Evolutionary conservation across 1,140 invertebrate species (phyloP), one percentile per base, ranked within the genome.

Genomic region (Drosophila quadrilineata): DNA sequence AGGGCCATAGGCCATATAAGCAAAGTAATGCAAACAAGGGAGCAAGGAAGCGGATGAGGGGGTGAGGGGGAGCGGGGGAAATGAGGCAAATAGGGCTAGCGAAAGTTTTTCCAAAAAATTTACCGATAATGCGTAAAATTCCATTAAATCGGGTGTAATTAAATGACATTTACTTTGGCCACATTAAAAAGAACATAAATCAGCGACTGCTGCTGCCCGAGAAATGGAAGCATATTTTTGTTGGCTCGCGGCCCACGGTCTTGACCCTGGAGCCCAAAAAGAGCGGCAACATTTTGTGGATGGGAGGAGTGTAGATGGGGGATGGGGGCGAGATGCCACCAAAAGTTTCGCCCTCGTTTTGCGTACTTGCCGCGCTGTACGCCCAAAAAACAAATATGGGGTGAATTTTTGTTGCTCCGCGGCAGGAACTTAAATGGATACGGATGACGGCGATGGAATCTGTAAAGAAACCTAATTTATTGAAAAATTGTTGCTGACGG

Each of bases 131-230:
- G 80, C 79, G 79, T 85, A 85, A 84, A 85, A 84, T 84, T 84
- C 79, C 79, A 84, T 84, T 84, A 85, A 84, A 85, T 84, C 79
- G 79, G 79, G 79, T 84, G 79, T 84, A 84, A 84, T 84, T 84
- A 84, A 84, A 84, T 84, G 79, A 84, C 79, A 85, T 84, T 84
- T 84, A 84, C 79, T 84, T 85, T 79, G 46, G 70, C 79, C 79
- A 71, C 79, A 84, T 84, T 84, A 84, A 84, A 84, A 84, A 85
- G 74, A 64, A 76, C 77, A 84, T 84, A 84, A 84, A 84, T 84
- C 77, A 84, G 77, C 77, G 77, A 65, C 59, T 62, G 45, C 63
- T 60, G 63, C 59, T 57, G 67, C 48, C 14, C 5, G 1, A 35
- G 6, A 29, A 29, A n/a, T n/a, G 9, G 38, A 69, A 74, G 59